These are phyloP conservation scores for Penaeus vannamei DNA, from an alignment of 1,140 invertebrate species.

Conservation along the genomic window DNA sequence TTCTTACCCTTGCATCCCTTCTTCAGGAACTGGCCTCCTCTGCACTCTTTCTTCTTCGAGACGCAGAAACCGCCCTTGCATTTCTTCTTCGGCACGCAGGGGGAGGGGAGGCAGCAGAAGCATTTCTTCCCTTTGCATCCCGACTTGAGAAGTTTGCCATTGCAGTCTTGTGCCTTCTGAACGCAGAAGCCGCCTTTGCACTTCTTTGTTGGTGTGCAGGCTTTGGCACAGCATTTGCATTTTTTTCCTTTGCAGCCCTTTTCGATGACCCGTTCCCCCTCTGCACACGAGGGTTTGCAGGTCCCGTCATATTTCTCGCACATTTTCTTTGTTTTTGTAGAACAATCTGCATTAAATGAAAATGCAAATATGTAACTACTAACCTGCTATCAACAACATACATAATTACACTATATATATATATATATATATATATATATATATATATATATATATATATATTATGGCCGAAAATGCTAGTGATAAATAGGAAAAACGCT, in stretches of 20 bases:
- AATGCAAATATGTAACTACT: too few relatives aligned
- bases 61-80: too few relatives aligned
- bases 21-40: too few relatives aligned
- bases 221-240: conserved; percentile 25
- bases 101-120: not conserved
- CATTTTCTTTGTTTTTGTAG: not conserved
- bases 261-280: not conserved
- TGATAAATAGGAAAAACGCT: too few relatives aligned
- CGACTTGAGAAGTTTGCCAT: not conserved
- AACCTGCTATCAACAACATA: too few relatives aligned
- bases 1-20: too few relatives aligned
- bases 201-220: not conserved
- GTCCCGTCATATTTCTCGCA: conserved; percentile 3
- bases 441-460: too few relatives aligned
- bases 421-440: too few relatives aligned
- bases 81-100: too few relatives aligned
- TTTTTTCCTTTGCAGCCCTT: conserved; percentile 26
- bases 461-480: too few relatives aligned
- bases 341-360: not conserved
- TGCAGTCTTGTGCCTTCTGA: not conserved
- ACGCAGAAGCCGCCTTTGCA: conserved; percentile 17
- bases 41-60: too few relatives aligned
- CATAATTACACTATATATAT: not conserved
- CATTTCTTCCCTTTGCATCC: conserved; percentile 4
- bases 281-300: not conserved